Percentiles rank a stretch among this genome's conserved stretches.
These are phyloP conservation scores for Clanis bilineata DNA, from an alignment of 2,888 invertebrate species.

Conservation along the genomic window DNA sequence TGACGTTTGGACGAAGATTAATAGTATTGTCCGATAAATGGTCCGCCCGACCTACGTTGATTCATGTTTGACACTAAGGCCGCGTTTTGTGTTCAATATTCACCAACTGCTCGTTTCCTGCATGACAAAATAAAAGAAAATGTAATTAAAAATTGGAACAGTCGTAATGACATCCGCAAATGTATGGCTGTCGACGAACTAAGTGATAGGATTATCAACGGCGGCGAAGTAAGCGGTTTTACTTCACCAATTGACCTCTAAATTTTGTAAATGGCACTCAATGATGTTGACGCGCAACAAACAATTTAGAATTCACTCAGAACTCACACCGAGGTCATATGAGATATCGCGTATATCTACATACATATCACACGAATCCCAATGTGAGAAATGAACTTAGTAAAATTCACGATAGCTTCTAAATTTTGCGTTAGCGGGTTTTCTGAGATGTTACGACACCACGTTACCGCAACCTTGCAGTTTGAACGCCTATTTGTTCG, in stretches of 20 bases:
- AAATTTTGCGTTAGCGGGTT: constrained; percentile 35
- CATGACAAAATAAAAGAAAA: constrained; percentile 29
- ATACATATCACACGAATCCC: neutral
- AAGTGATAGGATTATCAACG: constrained; percentile 1
- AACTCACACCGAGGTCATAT: constrained; percentile 21
- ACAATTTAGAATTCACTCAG: constrained; percentile 17
- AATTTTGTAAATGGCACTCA: constrained; percentile 19
- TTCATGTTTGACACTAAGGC: constrained; percentile 47
- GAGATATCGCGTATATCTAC: neutral
- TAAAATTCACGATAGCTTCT: constrained; percentile 20
- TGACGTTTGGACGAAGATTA: constrained; percentile 71
- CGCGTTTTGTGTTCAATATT: constrained; percentile 42
- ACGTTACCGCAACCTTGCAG: constrained; percentile 64
- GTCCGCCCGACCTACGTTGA: constrained; percentile 44
- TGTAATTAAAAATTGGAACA: constrained; percentile 15
- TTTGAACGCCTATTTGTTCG: constrained; percentile 61
- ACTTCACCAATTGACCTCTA: constrained; percentile 19
- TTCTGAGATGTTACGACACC: constrained; percentile 53
- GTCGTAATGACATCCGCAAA: neutral
- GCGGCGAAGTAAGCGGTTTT: constrained; percentile 15
- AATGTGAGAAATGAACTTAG: constrained; percentile 2
- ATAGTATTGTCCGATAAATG: constrained; percentile 54
- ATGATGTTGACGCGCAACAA: constrained; percentile 17
- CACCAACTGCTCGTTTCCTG: constrained; percentile 16
- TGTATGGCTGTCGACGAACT: neutral